Conservation (phyloP, 2,888 invertebrate genomes). For the Malachius bipustulatus region DNA sequence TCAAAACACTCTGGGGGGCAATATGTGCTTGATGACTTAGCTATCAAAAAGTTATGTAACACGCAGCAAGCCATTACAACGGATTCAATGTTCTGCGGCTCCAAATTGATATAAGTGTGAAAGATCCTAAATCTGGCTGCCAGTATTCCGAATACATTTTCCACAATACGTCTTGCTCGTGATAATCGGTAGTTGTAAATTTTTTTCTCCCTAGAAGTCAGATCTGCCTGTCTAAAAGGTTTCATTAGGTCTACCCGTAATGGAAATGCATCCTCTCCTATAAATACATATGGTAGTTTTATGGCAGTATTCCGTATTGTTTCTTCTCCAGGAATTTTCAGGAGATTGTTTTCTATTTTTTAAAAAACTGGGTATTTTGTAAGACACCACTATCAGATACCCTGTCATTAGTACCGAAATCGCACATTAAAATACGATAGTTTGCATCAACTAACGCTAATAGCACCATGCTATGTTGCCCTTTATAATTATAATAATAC, state of each 20-base stretch:
- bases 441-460: slow-evolving; percentile 17
- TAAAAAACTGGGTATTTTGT: slow-evolving; percentile 8
- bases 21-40: slow-evolving; percentile 10
- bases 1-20: slow-evolving; percentile 9
- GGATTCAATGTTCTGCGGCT: slow-evolving; percentile 12
- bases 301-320: slow-evolving; percentile 6
- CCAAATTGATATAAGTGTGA: slow-evolving; percentile 18
- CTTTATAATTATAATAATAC: slow-evolving; percentile 16
- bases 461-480: slow-evolving; percentile 16
- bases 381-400: slow-evolving; percentile 11
- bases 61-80: slow-evolving; percentile 17
- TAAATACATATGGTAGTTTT: slow-evolving; percentile 11
- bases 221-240: slow-evolving; percentile 12
- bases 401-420: slow-evolving; percentile 18
- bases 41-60: slow-evolving; percentile 18
- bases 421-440: slow-evolving; percentile 17
- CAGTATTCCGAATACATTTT: slow-evolving; percentile 23
- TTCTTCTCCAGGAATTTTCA: slow-evolving; percentile 9
- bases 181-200: slow-evolving; percentile 19
- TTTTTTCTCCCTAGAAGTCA: slow-evolving; percentile 9
- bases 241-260: slow-evolving; percentile 13
- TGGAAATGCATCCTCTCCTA: slow-evolving; percentile 16
- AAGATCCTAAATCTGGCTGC: slow-evolving; percentile 22
- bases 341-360: slow-evolving; percentile 7
- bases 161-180: slow-evolving; percentile 20